Conservation (phyloP, 2,797 vertebrate genomes). For the Distichodus sexfasciatus region DNA sequence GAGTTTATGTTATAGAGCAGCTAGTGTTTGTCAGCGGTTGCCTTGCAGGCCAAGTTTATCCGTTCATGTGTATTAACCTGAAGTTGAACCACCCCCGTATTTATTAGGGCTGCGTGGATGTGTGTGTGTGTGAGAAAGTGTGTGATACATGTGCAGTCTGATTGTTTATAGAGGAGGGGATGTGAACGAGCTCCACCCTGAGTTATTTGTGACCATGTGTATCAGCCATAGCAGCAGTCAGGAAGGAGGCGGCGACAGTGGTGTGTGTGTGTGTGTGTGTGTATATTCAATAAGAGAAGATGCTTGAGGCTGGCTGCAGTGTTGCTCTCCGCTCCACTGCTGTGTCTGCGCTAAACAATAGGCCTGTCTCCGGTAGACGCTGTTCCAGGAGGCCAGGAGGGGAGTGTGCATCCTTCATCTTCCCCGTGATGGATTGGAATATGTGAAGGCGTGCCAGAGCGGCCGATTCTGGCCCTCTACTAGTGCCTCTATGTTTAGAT, state of each 20-base stretch:
- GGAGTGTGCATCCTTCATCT: conserved; percentile 47
- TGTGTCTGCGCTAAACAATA: conserved; percentile 50
- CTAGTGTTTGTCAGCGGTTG: not conserved
- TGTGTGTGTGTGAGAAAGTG: conserved; percentile 6
- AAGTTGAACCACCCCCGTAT: not conserved
- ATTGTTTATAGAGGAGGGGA: conserved; percentile 45
- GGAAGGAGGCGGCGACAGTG: conserved; percentile 46
- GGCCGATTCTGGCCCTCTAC: conserved; percentile 23
- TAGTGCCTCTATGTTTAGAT: not conserved
- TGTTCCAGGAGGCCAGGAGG: conserved; percentile 28
- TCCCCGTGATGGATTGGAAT: conserved; percentile 48
- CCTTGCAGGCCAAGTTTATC: not conserved
- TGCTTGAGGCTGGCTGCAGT: conserved; percentile 4
- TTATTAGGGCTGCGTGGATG: not conserved
- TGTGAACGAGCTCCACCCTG: conserved; percentile 49
- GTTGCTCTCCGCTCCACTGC: conserved; percentile 23
- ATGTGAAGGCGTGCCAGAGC: conserved; percentile 23
- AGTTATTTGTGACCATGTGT: conserved; percentile 46
- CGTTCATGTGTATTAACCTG: not conserved
- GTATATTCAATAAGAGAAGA: conserved; percentile 21
- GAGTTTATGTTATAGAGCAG: not conserved
- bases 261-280: conserved; percentile 7
- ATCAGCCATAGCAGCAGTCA: conserved; percentile 27
- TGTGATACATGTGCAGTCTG: conserved; percentile 7
- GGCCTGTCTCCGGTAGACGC: conserved; percentile 38